A percentile compares a stretch with the other conserved stretches of the same genome.
Evolutionary conservation across 2,113 vertebrate genomes (phyloP).

Genomic region (Sebastes fasciatus): DNA sequence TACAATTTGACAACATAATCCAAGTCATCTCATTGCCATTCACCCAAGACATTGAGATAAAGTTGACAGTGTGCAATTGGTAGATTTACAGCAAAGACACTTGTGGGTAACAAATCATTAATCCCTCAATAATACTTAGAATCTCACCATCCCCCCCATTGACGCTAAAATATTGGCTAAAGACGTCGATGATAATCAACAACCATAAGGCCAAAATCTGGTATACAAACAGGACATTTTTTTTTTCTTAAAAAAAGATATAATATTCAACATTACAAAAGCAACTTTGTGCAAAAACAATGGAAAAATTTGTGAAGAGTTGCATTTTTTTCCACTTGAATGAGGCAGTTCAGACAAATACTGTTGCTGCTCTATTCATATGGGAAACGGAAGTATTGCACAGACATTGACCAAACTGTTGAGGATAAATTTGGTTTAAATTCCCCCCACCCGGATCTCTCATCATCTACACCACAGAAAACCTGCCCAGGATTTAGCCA

Average conservation of each 20-base stretch:
- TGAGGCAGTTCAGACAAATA: neutral
- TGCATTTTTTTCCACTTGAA: slow-evolving; percentile 9
- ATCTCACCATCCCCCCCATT: neutral
- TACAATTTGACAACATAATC: neutral
- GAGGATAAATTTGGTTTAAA: slow-evolving; percentile 11
- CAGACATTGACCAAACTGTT: slow-evolving; percentile 35
- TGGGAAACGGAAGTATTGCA: slow-evolving; percentile 52
- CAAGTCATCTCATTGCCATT: neutral
- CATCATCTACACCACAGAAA: slow-evolving; percentile 14
- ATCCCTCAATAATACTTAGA: slow-evolving; percentile 4
- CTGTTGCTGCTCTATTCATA: slow-evolving; percentile 17
- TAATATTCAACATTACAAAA: slow-evolving; percentile 32
- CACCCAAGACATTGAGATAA: slow-evolving; percentile 27
- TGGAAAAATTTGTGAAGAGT: neutral
- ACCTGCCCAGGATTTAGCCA: neutral
- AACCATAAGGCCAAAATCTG: neutral
- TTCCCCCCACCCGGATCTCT: neutral
- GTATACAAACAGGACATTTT: slow-evolving; percentile 8
- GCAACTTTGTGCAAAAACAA: slow-evolving; percentile 42
- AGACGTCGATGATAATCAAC: neutral
- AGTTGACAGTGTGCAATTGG: slow-evolving; percentile 39
- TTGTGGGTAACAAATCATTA: neutral
- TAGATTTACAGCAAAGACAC: slow-evolving; percentile 39
- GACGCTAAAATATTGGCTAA: neutral
- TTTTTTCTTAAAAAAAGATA: neutral